phyloP scores from a whole-genome alignment of 2,113 vertebrate species.

The Sander vitreus region DNA sequence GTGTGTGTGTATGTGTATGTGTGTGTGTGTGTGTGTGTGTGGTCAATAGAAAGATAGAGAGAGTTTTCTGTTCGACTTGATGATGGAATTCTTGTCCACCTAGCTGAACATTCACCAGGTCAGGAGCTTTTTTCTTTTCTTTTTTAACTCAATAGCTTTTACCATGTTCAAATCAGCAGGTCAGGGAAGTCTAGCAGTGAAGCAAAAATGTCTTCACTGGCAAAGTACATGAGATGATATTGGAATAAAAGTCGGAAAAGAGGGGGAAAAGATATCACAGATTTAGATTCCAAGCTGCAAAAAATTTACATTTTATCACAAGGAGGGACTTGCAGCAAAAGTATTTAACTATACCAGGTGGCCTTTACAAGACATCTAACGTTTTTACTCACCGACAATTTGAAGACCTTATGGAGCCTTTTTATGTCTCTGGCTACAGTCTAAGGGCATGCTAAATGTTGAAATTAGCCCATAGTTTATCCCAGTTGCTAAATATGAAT shows the following conservation, averaged over 20 bases:
- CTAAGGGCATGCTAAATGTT: background rate
- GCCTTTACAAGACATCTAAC: conserved; percentile 2
- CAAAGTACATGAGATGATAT: background rate
- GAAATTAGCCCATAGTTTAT: conserved; percentile 8
- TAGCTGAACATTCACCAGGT: conserved; percentile 3
- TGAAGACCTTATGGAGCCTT: background rate
- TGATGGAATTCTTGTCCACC: conserved; percentile 1
- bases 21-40: background rate
- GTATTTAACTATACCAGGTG: background rate
- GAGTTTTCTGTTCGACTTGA: background rate
- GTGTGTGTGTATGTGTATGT: background rate
- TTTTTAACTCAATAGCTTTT: conserved; percentile 14
- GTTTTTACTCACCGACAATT: background rate
- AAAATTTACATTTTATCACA: background rate
- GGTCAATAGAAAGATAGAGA: background rate
- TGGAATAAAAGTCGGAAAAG: conserved; percentile 4
- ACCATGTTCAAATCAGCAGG: conserved; percentile 12
- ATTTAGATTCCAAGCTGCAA: background rate
- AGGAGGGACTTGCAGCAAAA: background rate
- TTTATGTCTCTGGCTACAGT: background rate
- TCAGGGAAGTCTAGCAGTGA: conserved; percentile 1
- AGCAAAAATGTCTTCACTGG: background rate
- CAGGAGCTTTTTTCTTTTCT: background rate
- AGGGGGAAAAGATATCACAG: no score
- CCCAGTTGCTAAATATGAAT: background rate